Evolutionary conservation across 2,888 invertebrate genomes (phyloP).

Genomic region (Marasmarcha lunaedactyla): DNA sequence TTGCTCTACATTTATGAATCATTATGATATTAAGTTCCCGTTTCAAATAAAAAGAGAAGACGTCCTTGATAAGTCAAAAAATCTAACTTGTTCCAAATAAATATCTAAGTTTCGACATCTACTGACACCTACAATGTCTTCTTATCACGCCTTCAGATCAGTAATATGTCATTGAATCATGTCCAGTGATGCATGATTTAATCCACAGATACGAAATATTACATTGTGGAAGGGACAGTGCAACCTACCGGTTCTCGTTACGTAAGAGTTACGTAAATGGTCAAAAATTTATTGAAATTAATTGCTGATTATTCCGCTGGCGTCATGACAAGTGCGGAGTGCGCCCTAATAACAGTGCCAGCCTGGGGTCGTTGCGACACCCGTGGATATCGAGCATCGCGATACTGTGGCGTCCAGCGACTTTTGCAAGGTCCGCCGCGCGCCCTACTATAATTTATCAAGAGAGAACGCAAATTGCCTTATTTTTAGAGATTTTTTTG

Average conservation of each 20-base stretch:
- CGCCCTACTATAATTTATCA: neutral
- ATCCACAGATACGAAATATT: constrained; percentile 20
- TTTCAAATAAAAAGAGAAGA: neutral
- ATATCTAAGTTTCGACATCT: neutral
- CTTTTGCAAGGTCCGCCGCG: neutral
- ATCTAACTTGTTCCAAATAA: neutral
- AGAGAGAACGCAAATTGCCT: constrained; percentile 1
- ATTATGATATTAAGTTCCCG: too few species aligned
- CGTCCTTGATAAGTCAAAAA: too few species aligned
- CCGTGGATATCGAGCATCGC: neutral
- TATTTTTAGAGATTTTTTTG: constrained; percentile 1
- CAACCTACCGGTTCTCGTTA: constrained; percentile 11
- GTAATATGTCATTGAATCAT: constrained; percentile 23
- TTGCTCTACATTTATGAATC: too few species aligned
- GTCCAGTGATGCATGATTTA: constrained; percentile 21
- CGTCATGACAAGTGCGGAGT: constrained; percentile 41
- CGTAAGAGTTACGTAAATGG: constrained; percentile 33
- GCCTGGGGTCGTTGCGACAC: neutral
- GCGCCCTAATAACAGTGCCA: constrained; percentile 3
- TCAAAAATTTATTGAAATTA: constrained; percentile 39
- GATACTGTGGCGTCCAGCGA: neutral
- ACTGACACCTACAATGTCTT: neutral
- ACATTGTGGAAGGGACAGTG: neutral
- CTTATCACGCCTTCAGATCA: constrained; percentile 1
- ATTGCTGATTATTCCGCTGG: constrained; percentile 31